Base-by-base conservation (phyloP, 2,888 invertebrate species). In the Drosophila nigricruria region DNA sequence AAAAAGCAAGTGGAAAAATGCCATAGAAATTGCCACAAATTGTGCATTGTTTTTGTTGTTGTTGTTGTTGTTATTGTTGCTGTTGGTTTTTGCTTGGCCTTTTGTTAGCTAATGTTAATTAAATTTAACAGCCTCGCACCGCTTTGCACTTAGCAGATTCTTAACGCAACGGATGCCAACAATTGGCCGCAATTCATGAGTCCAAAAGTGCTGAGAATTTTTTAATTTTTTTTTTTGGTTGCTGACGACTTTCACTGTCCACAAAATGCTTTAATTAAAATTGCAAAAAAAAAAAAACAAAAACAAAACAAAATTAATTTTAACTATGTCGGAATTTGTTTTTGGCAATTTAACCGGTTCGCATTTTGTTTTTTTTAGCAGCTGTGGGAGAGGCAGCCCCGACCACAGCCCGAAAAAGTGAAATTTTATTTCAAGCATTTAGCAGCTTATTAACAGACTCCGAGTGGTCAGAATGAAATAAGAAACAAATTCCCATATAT, bases 261-360 rank as follows among this genome's bases (percentile, higher is more conserved):
- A 68, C 70, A 85, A 88, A 89, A 89, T 70, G 83, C 70, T 79
- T 83, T 83, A 89, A 83, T 83, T 83, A 89, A 83, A 90, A 83
- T 79, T 88, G 82, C 80, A 61, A 62, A 73, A 88, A 83, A 88
- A 75, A n/a, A n/a, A 18, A 18, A 12, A 47, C 3, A 20, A 87
- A 62, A 66, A 27, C n/a, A 49, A 67, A 62, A 79, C 70, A 86
- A 89, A 88, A 85, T 89, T 83, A 82, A 89, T 83, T 82, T 79
- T 65, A 83, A 79, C 83, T 88, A 88, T 71, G 75, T 70, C 56
- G 70, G 59, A 62, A 74, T 82, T 85, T 77, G 73, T 64, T 58
- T 23, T 34, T 77, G 63, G 58, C 73, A 67, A 79, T 63, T 70
- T 79, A 88, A 83, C 88, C 88, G 82, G 88, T 83, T 83, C 63